Conservation (phyloP, 1,140 invertebrate genomes). For the Matsumurasca onukii region DNA sequence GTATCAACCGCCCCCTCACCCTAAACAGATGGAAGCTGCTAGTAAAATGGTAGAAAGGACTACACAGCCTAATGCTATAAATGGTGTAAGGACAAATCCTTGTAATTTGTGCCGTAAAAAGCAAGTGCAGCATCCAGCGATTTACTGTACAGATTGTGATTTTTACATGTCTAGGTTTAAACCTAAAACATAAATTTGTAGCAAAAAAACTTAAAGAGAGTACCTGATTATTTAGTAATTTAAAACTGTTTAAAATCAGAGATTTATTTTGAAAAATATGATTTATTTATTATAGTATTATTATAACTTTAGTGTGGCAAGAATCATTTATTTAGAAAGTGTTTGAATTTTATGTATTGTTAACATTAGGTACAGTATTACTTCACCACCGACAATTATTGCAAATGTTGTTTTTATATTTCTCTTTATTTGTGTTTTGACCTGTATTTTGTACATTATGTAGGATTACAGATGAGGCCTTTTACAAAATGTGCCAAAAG, state of each 20-base stretch:
- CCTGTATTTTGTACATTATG: no score
- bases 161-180: slow-evolving; percentile 89
- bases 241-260: neutral
- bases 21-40: slow-evolving; percentile 33
- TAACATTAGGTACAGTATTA: neutral
- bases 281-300: no score
- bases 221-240: neutral
- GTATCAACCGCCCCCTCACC: slow-evolving; percentile 49
- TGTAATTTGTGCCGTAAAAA: slow-evolving; percentile 87
- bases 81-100: slow-evolving; percentile 48
- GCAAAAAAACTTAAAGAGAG: neutral
- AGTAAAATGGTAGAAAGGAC: slow-evolving; percentile 28
- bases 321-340: neutral
- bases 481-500: no score
- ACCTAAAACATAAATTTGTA: slow-evolving; percentile 48
- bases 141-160: slow-evolving; percentile 86
- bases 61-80: slow-evolving; percentile 9
- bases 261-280: no score
- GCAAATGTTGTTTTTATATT: neutral
- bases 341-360: neutral
- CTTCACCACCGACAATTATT: neutral
- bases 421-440: neutral
- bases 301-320: no score
- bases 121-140: slow-evolving; percentile 66
- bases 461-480: no score